phyloP scores from a whole-genome alignment of 2,888 invertebrate species.

The Cheilosia urbana region DNA sequence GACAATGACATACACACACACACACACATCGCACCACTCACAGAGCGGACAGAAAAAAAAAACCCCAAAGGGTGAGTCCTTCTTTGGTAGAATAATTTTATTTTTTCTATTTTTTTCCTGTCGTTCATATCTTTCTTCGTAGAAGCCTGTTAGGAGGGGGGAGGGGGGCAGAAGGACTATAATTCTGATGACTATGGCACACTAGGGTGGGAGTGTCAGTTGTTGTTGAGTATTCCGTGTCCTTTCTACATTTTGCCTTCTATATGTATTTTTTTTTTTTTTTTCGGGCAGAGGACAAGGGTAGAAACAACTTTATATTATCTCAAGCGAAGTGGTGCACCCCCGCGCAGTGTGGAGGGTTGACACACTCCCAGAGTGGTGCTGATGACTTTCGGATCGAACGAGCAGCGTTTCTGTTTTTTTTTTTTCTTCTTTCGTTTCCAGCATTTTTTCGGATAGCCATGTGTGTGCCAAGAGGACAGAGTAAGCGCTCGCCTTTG shows the following conservation, averaged over 20 bases:
- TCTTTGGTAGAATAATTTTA: slow-evolving; percentile 59
- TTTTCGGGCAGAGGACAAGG: slow-evolving; percentile 64
- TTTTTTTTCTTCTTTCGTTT: slow-evolving; percentile 8
- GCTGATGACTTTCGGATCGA: slow-evolving; percentile 75
- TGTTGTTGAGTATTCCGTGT: slow-evolving; percentile 76
- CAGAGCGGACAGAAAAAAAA: slow-evolving; percentile 21
- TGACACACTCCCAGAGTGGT: slow-evolving; percentile 72
- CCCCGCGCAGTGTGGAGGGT: slow-evolving; percentile 63
- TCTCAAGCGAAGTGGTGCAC: slow-evolving; percentile 72
- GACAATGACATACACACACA: slow-evolving; percentile 73
- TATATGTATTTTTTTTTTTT: slow-evolving; percentile 31
- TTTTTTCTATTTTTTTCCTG: slow-evolving; percentile 47
- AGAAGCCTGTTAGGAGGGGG: slow-evolving; percentile 41
- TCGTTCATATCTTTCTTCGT: slow-evolving; percentile 63
- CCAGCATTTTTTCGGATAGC: slow-evolving; percentile 57
- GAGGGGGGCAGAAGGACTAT: slow-evolving; percentile 64
- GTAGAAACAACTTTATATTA: slow-evolving; percentile 75
- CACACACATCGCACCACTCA: slow-evolving; percentile 51
- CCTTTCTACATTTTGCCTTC: slow-evolving; percentile 72
- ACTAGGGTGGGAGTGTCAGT: slow-evolving; percentile 75
- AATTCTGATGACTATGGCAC: slow-evolving; percentile 75
- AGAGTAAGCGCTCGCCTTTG: slow-evolving; percentile 55
- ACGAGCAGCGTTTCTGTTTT: slow-evolving; percentile 51
- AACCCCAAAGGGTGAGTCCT: slow-evolving; percentile 71
- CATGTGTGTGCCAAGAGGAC: slow-evolving; percentile 72